Base-by-base conservation (phyloP, 2,113 vertebrate genomes). In the Acanthisitta chloris region DNA sequence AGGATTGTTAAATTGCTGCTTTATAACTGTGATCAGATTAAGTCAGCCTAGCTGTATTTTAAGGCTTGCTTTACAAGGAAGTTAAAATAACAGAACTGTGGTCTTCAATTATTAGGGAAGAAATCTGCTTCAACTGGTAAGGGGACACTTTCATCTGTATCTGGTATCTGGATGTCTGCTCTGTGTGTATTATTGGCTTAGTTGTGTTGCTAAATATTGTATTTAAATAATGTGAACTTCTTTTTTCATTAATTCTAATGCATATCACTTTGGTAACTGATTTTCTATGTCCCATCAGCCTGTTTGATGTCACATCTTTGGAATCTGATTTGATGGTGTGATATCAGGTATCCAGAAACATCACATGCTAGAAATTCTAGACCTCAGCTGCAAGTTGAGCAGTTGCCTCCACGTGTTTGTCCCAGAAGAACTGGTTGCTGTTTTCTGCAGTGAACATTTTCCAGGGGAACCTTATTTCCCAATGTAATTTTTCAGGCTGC, bases 1-100 rank as follows among this genome's bases (percentile, higher is more conserved):
- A 89, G 52, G 92, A 78, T 73, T 94, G 31, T 93, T 96, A 90
- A 96, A 92, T 86, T 90, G 42, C 86, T 71, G 38, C 66, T 90
- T 51, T 96, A 81, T 62, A 28, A 49, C 21, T 10, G 55, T 71
- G 91, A 67, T 83, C 59, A 64, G 90, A 84, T 52, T 59, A 91
- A 86, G 62, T 24, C 36, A 94, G 51, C 28, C 69, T 72, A n/a
- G 43, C 34, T 84, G 64, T 89, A 51, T 77, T 92, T 72, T 71
- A 14, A 19, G 28, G 51, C 25, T 73, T 88, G 36, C 42, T 95
- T 91, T 92, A 62, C 76, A 66, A 19, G 29, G 57, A 61, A 76
- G n/a, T 78, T 61, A 66, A 40, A 90, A 77, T 83, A 57, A 65
- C 25, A 54, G 73, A 74, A 46, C 42, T 23, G 7, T 62, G 42